phyloP scores from a whole-genome alignment of 2,113 vertebrate genomes.

The Neolamprologus modestus region DNA sequence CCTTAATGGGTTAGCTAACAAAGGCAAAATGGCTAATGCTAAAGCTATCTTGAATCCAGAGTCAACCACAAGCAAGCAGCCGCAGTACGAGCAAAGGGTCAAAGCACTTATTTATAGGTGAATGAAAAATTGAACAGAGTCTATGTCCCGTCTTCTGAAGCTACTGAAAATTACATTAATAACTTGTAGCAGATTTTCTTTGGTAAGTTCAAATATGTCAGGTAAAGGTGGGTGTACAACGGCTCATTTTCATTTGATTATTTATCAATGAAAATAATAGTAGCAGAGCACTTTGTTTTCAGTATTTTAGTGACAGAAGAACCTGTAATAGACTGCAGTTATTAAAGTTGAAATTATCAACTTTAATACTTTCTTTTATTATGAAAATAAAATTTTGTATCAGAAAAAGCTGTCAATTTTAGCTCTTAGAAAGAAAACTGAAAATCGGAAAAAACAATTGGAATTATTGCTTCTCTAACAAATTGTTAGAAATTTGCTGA shows the following conservation, averaged over 20 bases:
- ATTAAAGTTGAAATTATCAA: neutral
- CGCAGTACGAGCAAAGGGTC: neutral
- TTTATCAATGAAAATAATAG: neutral
- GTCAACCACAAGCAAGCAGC: neutral
- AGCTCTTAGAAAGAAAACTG: neutral
- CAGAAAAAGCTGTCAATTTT: neutral
- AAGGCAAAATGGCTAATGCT: neutral
- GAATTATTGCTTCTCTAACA: neutral
- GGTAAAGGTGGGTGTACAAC: neutral
- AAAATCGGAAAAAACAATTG: accelerated
- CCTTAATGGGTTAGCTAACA: neutral
- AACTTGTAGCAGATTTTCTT: neutral
- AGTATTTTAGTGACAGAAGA: neutral
- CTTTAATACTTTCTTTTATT: neutral
- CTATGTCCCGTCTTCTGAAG: neutral
- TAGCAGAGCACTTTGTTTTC: neutral
- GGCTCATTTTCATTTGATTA: neutral
- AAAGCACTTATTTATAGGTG: neutral
- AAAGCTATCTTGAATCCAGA: neutral
- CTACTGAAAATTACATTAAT: neutral
- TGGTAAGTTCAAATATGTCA: neutral
- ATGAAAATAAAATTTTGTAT: neutral
- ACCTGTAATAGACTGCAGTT: neutral
- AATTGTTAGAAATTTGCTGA: neutral
- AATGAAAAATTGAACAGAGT: neutral